Evolutionary conservation across 2,888 invertebrate species (phyloP), one percentile per base, ranked within the genome.

Genomic region (Lepidocyrtoides sp.): DNA sequence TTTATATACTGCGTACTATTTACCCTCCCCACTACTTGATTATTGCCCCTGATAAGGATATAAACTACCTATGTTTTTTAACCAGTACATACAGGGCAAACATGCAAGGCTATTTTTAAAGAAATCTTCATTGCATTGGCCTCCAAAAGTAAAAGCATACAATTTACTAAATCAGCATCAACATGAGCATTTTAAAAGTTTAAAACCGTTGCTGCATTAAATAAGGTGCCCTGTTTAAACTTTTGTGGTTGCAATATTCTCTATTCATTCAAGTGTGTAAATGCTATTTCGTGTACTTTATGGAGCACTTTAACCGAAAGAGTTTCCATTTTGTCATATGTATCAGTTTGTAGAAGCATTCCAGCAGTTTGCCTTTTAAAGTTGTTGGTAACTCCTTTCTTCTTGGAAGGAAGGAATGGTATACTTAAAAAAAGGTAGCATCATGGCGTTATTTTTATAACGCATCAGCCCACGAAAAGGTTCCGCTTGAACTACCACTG

Each of bases 201-300:
- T 75, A 48, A 48, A 75, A 20, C 44, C 51, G 12, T 26, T 51
- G 41, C 23, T n/a, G 7, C 72, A 20, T 72, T 41, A 12, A 12
- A 36, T 10, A 72, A 20, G 41, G 2, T n/a, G 14, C 14, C 63
- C 26, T 60, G 17, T 69, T 69, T 32, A 69, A 32, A 69, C 36
- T 69, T 51, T 23, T 36, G 36, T 36, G 66, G 66, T 1, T 66
- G 60, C 26, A 63, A 63, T 26, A 29, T 17, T 41, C 26, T 4
- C 75, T 51, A 48, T 48, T 75, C 75, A 75, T 48, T 20, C 48
- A 75, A 75, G 48, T n/a, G 75, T 75, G 75, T 26, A 75, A 75
- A 75, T 26, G 75, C 26, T 75, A n/a, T 26, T 75, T 26, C n/a
- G 48, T 26, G n/a, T 75, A 75, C n/a, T 75, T 75, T 75, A 75